phyloP scores from a whole-genome alignment of 2,888 invertebrate genomes.

The Elegia similella region DNA sequence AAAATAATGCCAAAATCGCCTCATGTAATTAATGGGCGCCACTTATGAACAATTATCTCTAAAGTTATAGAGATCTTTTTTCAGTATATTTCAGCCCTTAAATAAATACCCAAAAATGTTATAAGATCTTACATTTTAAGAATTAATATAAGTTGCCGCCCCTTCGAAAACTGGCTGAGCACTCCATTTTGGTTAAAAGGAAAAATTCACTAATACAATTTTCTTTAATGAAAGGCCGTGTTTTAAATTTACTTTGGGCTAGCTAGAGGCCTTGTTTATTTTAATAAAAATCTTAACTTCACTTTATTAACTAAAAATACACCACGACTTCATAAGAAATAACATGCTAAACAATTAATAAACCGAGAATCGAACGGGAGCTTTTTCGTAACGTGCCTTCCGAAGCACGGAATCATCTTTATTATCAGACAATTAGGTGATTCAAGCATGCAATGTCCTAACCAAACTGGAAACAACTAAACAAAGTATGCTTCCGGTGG shows the following conservation, averaged over 20 bases:
- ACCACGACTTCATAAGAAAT: not conserved
- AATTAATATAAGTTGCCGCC: not conserved
- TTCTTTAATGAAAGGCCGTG: conserved; percentile 5
- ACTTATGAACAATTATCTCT: too few species aligned
- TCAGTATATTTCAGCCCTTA: not conserved
- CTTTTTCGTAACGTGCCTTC: too few species aligned
- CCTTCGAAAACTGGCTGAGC: not conserved
- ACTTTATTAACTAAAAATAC: not conserved
- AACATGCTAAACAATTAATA: too few species aligned
- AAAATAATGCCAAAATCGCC: too few species aligned
- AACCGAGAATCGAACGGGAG: too few species aligned
- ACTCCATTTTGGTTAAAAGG: not conserved
- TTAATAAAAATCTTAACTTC: not conserved
- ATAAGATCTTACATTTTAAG: not conserved
- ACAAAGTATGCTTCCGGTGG: too few species aligned
- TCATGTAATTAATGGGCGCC: too few species aligned
- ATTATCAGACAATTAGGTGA: too few species aligned
- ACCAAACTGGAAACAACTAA: too few species aligned
- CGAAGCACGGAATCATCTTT: too few species aligned
- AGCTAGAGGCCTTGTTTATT: not conserved
- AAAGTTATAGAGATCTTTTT: too few species aligned
- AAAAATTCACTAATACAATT: conserved; percentile 9
- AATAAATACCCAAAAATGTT: not conserved
- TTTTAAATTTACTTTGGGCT: not conserved
- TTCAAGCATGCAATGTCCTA: too few species aligned